A percentile compares a stretch with the other conserved stretches of the same genome.
Evolutionary conservation across 2,113 vertebrate genomes (phyloP).

Genomic region (Syngnathus typhle): DNA sequence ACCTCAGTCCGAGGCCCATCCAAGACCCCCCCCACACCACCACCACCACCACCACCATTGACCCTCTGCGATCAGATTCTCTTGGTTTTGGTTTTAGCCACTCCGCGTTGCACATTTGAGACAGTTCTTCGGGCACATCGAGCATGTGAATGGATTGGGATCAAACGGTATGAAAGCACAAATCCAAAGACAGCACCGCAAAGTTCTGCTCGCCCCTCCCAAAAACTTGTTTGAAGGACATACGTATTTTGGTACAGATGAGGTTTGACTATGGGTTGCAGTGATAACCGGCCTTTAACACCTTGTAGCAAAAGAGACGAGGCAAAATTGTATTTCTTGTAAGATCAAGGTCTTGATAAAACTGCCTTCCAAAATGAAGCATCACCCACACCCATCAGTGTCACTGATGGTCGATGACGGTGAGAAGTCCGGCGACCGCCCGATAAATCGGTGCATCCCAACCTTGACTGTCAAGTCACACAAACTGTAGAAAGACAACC

Average conservation of each 20-base stretch:
- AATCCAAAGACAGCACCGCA: conserved; percentile 68
- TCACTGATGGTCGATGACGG: neutral
- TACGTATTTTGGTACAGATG: conserved; percentile 41
- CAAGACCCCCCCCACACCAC: neutral
- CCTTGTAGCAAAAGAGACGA: neutral
- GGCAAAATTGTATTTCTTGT: neutral
- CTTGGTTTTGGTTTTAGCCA: conserved; percentile 8
- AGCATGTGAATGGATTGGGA: conserved; percentile 32
- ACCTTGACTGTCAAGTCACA: conserved; percentile 56
- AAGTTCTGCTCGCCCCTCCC: conserved; percentile 33
- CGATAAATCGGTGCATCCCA: neutral
- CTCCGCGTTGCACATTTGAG: conserved; percentile 39
- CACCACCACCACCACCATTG: neutral
- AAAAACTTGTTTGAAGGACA: conserved; percentile 32
- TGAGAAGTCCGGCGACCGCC: no score
- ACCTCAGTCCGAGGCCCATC: conserved; percentile 18
- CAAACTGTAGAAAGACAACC: conserved; percentile 62
- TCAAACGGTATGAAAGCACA: conserved; percentile 64
- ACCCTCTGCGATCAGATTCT: neutral
- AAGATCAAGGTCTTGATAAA: neutral
- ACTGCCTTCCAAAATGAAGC: neutral
- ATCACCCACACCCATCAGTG: neutral
- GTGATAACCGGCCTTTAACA: neutral
- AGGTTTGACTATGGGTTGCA: neutral
- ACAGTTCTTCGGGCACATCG: conserved; percentile 42